These are phyloP conservation scores for Rhynchotus rufescens DNA, from an alignment of 2,797 vertebrate species.

Conservation along the genomic window DNA sequence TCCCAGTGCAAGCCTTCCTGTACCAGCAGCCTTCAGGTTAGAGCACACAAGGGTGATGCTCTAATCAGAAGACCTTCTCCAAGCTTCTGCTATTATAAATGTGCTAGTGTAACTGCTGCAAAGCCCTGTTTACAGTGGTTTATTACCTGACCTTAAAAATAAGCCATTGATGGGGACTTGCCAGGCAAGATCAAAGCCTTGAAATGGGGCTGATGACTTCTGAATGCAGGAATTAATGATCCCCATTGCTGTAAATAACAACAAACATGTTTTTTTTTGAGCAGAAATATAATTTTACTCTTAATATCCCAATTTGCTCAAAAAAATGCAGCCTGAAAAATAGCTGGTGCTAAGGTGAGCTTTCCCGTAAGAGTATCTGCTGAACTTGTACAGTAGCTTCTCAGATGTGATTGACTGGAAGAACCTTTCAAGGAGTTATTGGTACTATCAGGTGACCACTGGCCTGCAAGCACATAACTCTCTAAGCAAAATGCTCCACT, in stretches of 20 bases:
- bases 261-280: background rate
- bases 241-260: background rate
- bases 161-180: background rate
- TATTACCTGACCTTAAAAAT: background rate
- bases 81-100: background rate
- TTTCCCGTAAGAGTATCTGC: background rate
- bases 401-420: background rate
- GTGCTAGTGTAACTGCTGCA: background rate
- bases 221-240: background rate
- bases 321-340: background rate
- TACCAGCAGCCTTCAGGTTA: background rate
- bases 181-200: background rate
- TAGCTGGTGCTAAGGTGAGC: background rate
- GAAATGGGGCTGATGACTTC: background rate
- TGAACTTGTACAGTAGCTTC: background rate
- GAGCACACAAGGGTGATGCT: background rate
- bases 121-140: background rate
- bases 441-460: background rate
- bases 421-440: background rate
- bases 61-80: background rate
- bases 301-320: background rate
- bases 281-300: background rate
- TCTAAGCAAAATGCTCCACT: background rate
- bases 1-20: background rate
- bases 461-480: background rate